Base-by-base conservation (phyloP, 2,888 invertebrate species). In the Thecocarcelia acutangulata region DNA sequence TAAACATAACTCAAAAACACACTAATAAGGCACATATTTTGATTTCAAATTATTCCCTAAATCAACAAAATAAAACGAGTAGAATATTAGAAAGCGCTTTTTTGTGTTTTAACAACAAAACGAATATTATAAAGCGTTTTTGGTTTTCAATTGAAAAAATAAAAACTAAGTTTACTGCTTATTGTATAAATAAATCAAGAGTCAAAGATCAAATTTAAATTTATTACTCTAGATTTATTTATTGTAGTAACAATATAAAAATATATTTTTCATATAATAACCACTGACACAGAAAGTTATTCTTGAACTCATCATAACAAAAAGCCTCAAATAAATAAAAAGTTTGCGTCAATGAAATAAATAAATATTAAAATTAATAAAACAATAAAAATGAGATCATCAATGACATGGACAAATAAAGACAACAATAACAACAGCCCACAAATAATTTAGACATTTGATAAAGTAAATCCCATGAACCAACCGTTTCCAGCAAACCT, bases 331-430 rank as follows among this genome's bases (percentile, higher is more conserved):
- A 58, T 56, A 28, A 40, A 61, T 40, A 42, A 48, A 33, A 50
- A 58, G n/a, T n/a, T n/a, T n/a, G n/a, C n/a, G n/a, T 59, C 78
- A 72, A 78, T 72, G 46, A 44, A 76, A 66, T 58, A 24, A 40
- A 76, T 54, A 21, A 37, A 61, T 13, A 70, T 28, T 28, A 58
- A 75, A 42, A 56, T 28, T n/a, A 48, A 19, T 12, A 66, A 68
- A 75, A 59, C 12, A 66, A 33, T 50, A 40, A 28, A 58, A 68
- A 75, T 75, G 75, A 75, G 75, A 68, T 75, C 66, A 75, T 50
- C 48, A 33, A 21, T 59, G 33, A 33, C 48, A 75, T 58, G 42
- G 19, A 1, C 15, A 50, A 40, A 28, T 42, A 15, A 24, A 33
- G 28, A 66, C 5, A 17, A 66, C 6, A 40, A 19, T 48, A 46